Evolutionary conservation across 53 echinoderm and acorn worm genomes (phyloP).

Genomic region (Henricia sp.): DNA sequence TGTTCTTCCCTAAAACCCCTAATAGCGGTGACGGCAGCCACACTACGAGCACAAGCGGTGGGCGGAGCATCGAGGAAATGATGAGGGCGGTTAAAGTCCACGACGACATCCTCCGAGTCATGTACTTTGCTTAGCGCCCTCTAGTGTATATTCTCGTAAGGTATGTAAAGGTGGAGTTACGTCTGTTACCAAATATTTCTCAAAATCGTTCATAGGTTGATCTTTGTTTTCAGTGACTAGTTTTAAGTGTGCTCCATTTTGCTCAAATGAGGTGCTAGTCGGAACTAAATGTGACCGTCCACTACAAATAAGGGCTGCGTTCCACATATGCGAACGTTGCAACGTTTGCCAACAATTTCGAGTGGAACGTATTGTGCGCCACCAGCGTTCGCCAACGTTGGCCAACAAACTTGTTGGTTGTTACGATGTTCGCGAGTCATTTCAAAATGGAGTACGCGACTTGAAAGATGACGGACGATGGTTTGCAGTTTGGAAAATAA

Average conservation of each 20-base stretch:
- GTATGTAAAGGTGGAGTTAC: too few species aligned
- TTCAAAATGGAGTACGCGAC: too few species aligned
- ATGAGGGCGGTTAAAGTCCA: constrained; percentile 94
- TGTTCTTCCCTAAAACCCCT: not conserved
- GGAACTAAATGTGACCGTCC: not conserved
- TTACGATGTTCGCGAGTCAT: too few species aligned
- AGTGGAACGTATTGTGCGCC: too few species aligned
- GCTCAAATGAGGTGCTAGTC: not conserved
- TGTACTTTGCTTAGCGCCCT: constrained; percentile 90
- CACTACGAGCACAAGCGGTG: constrained; percentile 80
- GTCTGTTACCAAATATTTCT: not conserved
- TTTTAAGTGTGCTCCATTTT: not conserved
- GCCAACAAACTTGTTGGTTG: too few species aligned
- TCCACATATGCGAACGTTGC: too few species aligned
- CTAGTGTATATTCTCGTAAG: not conserved
- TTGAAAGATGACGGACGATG: too few species aligned
- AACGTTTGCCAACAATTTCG: too few species aligned
- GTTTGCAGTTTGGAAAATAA: too few species aligned
- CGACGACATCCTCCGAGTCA: constrained; percentile 95
- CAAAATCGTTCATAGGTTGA: not conserved
- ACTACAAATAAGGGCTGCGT: not conserved
- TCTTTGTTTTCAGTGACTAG: not conserved
- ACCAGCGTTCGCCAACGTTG: too few species aligned
- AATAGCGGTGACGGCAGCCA: constrained; percentile 91
- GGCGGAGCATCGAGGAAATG: constrained; percentile 94